Conservation (phyloP, 2,888 invertebrate species). For the Cepaea hortensis region DNA sequence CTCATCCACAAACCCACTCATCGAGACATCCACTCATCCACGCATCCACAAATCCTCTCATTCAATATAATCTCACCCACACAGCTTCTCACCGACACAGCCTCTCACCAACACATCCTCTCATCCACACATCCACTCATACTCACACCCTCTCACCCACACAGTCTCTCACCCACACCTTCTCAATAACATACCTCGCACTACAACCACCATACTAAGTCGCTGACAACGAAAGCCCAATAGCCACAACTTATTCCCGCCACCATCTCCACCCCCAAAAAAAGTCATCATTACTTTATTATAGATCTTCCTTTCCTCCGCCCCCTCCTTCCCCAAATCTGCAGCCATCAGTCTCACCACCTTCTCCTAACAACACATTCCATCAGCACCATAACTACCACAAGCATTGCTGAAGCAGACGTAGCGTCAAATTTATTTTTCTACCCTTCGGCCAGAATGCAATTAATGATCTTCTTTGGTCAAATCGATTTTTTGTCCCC, state of each 20-base stretch:
- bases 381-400: neutral
- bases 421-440: constrained; percentile 24
- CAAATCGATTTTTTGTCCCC: constrained; percentile 34
- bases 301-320: neutral
- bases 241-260: neutral
- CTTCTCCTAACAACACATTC: neutral
- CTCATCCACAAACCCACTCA: no score
- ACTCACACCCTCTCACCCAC: no score
- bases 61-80: no score
- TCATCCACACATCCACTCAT: no score
- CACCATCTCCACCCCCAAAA: neutral
- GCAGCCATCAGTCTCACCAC: neutral
- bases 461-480: constrained; percentile 47
- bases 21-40: no score
- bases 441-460: constrained; percentile 42
- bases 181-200: no score
- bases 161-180: no score
- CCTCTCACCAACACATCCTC: no score
- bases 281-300: neutral
- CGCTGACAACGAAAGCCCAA: neutral
- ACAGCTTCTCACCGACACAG: no score
- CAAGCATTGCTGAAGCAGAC: constrained; percentile 8
- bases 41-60: no score
- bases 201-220: no score
- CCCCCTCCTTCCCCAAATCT: neutral